Evolutionary conservation across 2,797 vertebrate species (phyloP).

Genomic region (Helostoma temminkii): DNA sequence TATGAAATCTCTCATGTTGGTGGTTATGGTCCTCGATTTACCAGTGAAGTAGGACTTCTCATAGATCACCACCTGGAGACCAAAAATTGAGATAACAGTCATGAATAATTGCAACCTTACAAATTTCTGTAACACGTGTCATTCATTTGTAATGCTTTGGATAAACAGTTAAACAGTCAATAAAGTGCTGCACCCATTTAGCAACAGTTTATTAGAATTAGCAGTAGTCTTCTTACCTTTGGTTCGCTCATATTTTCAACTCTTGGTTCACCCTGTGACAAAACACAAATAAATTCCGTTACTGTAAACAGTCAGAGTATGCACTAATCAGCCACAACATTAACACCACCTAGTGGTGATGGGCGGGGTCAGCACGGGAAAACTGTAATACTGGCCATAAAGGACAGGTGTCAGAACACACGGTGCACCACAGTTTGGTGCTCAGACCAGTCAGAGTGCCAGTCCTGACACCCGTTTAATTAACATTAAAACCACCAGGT

Average conservation of each 20-base stretch:
- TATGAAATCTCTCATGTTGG: constrained; percentile 87
- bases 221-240: constrained; percentile 80
- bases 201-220: background rate
- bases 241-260: constrained; percentile 91
- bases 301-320: background rate
- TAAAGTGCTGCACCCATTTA: background rate
- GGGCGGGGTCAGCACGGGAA: no score
- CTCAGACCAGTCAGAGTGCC: no score
- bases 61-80: constrained; percentile 87
- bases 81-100: background rate
- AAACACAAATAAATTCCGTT: background rate
- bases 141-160: background rate
- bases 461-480: no score
- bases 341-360: background rate
- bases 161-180: background rate
- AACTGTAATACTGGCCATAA: no score
- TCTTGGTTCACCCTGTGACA: constrained; percentile 89
- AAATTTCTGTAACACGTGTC: background rate
- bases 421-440: no score
- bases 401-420: no score
- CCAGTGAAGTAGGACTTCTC: constrained; percentile 90
- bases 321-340: no score
- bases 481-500: no score
- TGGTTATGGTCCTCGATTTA: constrained; percentile 85
- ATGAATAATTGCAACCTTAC: no score